These are phyloP conservation scores for Calliopum simillimum DNA, from an alignment of 2,888 invertebrate species.

Conservation along the genomic window DNA sequence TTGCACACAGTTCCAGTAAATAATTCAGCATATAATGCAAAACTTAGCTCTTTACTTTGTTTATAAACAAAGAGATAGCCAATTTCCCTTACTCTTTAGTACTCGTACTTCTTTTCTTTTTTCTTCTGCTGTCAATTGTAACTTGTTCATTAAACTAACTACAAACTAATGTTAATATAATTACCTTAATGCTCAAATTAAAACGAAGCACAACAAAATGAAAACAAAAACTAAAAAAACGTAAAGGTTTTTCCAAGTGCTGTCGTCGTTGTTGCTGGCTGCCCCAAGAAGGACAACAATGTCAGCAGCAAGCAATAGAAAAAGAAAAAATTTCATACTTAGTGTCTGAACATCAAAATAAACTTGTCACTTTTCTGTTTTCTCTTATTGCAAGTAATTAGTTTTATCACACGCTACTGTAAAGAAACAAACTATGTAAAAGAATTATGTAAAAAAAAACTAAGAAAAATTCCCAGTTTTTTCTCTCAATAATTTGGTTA, in stretches of 20 bases:
- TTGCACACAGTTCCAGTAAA: slow-evolving; percentile 4
- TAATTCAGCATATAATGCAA: not conserved
- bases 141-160: slow-evolving; percentile 44
- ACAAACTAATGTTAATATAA: slow-evolving; percentile 60
- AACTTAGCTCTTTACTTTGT: not conserved
- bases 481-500: slow-evolving; percentile 23
- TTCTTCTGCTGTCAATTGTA: slow-evolving; percentile 26
- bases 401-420: slow-evolving; percentile 56
- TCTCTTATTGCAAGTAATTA: slow-evolving; percentile 60
- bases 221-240: slow-evolving; percentile 7
- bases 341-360: slow-evolving; percentile 57
- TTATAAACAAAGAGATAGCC: not conserved
- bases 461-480: not conserved
- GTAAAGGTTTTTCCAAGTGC: not conserved
- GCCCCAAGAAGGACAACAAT: not conserved
- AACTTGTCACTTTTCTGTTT: slow-evolving; percentile 57
- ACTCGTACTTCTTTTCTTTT: not conserved
- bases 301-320: slow-evolving; percentile 35
- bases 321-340: slow-evolving; percentile 44
- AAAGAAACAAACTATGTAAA: not conserved
- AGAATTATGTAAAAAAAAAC: not conserved
- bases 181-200: slow-evolving; percentile 61
- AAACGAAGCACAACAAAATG: slow-evolving; percentile 45
- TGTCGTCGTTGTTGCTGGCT: not conserved
- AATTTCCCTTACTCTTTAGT: not conserved